phyloP scores from a whole-genome alignment of 2,113 vertebrate genomes.

The Carassius auratus region DNA sequence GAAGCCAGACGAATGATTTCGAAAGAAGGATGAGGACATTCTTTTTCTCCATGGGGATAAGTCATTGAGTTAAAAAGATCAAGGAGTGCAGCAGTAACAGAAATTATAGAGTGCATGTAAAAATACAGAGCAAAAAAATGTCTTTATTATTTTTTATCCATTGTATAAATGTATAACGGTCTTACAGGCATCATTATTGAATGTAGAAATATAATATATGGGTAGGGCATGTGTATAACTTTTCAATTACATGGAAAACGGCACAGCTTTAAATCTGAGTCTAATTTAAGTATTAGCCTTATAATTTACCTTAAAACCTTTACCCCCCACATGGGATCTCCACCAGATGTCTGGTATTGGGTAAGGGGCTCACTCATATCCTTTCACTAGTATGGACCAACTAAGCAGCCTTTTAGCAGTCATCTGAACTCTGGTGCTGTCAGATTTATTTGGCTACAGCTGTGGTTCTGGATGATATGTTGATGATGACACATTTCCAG shows the following conservation, averaged over 20 bases:
- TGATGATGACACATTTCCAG: slow-evolving; percentile 7
- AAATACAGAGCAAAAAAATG: background rate
- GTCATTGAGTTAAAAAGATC: background rate
- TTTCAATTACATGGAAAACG: background rate
- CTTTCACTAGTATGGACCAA: background rate
- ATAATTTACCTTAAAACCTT: no score
- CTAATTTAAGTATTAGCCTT: background rate
- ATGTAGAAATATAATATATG: background rate
- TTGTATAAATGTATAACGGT: background rate
- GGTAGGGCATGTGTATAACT: background rate
- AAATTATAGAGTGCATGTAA: background rate
- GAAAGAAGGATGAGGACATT: background rate
- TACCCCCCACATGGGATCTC: background rate
- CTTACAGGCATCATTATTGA: background rate
- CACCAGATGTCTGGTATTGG: background rate
- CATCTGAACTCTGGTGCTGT: background rate
- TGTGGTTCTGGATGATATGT: background rate
- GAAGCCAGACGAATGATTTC: background rate
- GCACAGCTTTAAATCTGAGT: background rate
- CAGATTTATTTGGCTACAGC: background rate
- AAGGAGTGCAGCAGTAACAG: background rate
- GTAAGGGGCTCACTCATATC: background rate
- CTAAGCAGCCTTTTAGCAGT: background rate
- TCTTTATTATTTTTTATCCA: background rate
- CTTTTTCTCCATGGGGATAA: slow-evolving; percentile 5